Base-by-base conservation (phyloP, 2,888 invertebrate species). In the Nomada fabriciana region DNA sequence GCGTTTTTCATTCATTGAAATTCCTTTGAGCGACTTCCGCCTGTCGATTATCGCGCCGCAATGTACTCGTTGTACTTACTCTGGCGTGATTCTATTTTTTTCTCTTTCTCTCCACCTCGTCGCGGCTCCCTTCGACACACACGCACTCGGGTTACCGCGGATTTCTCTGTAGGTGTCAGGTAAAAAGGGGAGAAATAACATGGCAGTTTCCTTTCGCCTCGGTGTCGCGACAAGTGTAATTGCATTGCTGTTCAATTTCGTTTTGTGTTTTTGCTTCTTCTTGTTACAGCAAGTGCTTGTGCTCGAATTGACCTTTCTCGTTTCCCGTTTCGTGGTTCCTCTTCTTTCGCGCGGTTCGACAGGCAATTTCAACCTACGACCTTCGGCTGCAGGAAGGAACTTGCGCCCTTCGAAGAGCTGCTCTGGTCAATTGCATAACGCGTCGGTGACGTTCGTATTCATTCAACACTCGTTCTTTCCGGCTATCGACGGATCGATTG, bases 1-100 rank as follows among this genome's bases (percentile, higher is more conserved):
- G 88, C 89, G 89, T 91, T 92, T 92, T 91, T 89, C 91, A 91
- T 92, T 92, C 91, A 93, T 92, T 91, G 89, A 91, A 91, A 92
- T 92, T 91, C 91, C 90, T 90, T 90, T 86, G 87, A 60, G 61
- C 72, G 36, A 86, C 86, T 86, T 89, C 88, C 88, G 88, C 81
- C 84, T 85, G 53, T 47, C 80, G 64, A 82, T 83, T 85, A 86
- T 61, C 71, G 47, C 52, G 15, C 18, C 69, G 7, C 61, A 42
- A 29, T 59, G 50, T 18, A 20, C 29, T 57, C 57, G 13, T 13
- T 23, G 23, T 23, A 57, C 57, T 36, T 36, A 36, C 36, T 13
- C 43, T 20, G 13, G 1, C 65, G 18, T 18, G 10, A 2, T 59
- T 2, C 60, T 23, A 25, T 43, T 11, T 13, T n/a, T 23, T 23